These are phyloP conservation scores for Percopsis transmontana DNA, from an alignment of 2,113 vertebrate genomes.

Conservation along the genomic window DNA sequence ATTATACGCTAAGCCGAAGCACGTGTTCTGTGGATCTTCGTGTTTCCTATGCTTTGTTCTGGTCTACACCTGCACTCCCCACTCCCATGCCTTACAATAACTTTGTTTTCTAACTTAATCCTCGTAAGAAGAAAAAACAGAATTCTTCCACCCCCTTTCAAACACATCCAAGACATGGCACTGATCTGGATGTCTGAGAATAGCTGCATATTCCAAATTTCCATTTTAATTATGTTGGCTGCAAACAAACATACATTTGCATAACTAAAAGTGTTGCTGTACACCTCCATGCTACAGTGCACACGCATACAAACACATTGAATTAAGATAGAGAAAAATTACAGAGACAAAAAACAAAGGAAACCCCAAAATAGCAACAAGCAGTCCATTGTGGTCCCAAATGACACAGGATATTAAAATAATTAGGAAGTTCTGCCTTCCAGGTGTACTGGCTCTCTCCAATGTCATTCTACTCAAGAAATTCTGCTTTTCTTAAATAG, in stretches of 20 bases:
- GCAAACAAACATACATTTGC: slow-evolving; percentile 30
- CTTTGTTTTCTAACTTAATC: too few relatives aligned
- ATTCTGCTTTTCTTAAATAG: background rate
- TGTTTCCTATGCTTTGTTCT: too few relatives aligned
- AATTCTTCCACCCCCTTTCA: background rate
- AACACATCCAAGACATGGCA: slow-evolving; percentile 20
- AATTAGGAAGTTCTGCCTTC: background rate
- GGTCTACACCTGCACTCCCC: too few relatives aligned
- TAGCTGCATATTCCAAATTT: slow-evolving; percentile 45
- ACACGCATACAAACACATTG: background rate
- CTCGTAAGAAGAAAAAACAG: too few relatives aligned
- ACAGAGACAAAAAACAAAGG: background rate
- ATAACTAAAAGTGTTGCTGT: slow-evolving; percentile 17
- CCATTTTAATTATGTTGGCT: slow-evolving; percentile 53
- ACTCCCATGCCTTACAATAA: too few relatives aligned
- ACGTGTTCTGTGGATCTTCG: too few relatives aligned
- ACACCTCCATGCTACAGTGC: background rate
- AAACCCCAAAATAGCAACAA: background rate
- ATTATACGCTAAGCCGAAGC: too few relatives aligned
- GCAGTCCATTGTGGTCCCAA: background rate
- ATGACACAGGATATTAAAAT: background rate
- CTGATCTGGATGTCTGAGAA: slow-evolving; percentile 26
- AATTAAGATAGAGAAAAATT: slow-evolving; percentile 1
- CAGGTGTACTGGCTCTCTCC: background rate
- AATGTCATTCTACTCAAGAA: background rate